Conservation (phyloP, 2,113 vertebrate species). For the Anoplopoma fimbria region DNA sequence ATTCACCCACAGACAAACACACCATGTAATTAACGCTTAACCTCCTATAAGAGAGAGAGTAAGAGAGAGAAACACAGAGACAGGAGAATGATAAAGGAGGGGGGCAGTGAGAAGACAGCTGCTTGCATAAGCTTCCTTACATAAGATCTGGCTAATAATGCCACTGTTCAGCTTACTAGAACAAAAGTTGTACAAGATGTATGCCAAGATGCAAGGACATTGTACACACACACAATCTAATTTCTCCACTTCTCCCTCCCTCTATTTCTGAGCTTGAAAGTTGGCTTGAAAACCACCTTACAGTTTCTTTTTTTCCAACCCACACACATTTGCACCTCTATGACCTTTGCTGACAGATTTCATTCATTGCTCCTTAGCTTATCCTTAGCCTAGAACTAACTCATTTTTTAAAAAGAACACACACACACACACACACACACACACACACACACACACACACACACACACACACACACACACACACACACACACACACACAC, state of each 20-base stretch:
- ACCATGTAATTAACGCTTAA: conserved; percentile 35
- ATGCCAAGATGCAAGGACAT: conserved; percentile 34
- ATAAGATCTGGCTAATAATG: conserved; percentile 77
- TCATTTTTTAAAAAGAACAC: not conserved
- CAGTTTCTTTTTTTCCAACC: not conserved
- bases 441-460: not conserved
- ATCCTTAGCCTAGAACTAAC: not conserved
- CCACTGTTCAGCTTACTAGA: conserved; percentile 55
- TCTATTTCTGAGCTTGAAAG: conserved; percentile 9
- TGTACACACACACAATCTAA: not conserved
- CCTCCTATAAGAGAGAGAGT: not conserved
- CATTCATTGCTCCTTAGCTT: not conserved
- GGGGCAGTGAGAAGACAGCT: conserved; percentile 49
- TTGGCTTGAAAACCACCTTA: conserved; percentile 4
- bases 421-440: not conserved
- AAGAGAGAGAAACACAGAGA: conserved; percentile 16
- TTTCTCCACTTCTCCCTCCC: conserved; percentile 3
- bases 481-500: not conserved
- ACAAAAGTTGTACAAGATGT: conserved; percentile 61
- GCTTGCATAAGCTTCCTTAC: conserved; percentile 75
- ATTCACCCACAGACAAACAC: not conserved
- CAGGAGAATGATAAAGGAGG: conserved; percentile 56
- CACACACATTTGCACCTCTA: not conserved
- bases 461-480: not conserved
- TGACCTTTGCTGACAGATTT: not conserved